These are phyloP conservation scores for Vicugna pacos DNA, from an alignment of 2,113 vertebrate species.

Conservation along the genomic window DNA sequence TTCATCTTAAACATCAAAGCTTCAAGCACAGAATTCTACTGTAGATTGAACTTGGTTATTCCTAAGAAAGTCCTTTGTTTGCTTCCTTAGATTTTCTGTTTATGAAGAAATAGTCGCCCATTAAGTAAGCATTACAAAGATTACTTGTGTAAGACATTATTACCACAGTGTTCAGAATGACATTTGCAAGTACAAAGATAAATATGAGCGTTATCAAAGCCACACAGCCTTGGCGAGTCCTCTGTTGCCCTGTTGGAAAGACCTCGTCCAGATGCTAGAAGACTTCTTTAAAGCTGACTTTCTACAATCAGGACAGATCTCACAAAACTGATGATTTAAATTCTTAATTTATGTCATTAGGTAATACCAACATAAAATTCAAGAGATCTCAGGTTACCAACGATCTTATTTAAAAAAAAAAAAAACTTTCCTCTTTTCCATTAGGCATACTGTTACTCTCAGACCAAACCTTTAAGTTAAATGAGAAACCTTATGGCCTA, in stretches of 20 bases:
- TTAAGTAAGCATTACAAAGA: background rate
- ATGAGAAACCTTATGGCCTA: slow-evolving; percentile 26
- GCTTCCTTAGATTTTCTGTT: slow-evolving; percentile 11
- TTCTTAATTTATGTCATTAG: slow-evolving; percentile 51
- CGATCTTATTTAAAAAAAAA: background rate
- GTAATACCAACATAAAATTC: slow-evolving; percentile 55
- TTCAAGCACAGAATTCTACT: slow-evolving; percentile 6
- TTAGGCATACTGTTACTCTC: slow-evolving; percentile 43
- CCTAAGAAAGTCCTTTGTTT: background rate
- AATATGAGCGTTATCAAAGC: slow-evolving; percentile 13
- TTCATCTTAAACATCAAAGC: background rate
- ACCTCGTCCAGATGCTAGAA: background rate
- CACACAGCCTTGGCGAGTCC: background rate
- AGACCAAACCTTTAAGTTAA: slow-evolving; percentile 60
- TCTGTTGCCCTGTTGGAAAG: background rate
- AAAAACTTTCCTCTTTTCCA: background rate
- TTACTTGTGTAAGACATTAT: background rate
- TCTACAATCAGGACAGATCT: background rate
- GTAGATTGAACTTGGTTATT: background rate
- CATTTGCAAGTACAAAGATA: slow-evolving; percentile 32
- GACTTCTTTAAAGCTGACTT: background rate
- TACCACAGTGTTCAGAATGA: slow-evolving; percentile 7
- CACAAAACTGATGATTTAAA: background rate
- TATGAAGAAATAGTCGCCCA: slow-evolving; percentile 29
- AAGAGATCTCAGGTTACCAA: slow-evolving; percentile 22